Conservation (phyloP, 2,888 invertebrate species). For the Scrobipalpa atriplicella region DNA sequence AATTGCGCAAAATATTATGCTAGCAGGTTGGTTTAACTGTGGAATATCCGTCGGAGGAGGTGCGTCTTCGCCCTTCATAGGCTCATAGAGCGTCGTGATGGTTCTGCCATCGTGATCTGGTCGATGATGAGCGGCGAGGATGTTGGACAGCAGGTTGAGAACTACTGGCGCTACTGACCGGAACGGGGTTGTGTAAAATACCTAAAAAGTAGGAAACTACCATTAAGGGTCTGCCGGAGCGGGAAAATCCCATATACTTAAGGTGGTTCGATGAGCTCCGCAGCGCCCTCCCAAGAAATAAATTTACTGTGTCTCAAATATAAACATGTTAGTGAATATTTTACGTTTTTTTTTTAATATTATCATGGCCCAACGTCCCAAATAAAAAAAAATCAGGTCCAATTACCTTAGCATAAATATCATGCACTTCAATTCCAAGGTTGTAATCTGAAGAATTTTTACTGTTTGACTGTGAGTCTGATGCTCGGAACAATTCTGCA, state of each 20-base stretch:
- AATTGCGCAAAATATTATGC: too few relatives aligned
- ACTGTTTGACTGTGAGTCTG: not conserved
- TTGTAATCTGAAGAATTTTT: not conserved
- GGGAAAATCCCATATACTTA: too few relatives aligned
- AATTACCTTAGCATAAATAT: not conserved
- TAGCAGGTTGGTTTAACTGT: conserved; percentile 41
- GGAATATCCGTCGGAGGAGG: not conserved
- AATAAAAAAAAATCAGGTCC: not conserved
- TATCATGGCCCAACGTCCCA: too few relatives aligned
- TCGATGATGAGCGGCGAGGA: conserved; percentile 47
- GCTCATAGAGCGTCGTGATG: conserved; percentile 50
- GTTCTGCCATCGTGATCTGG: conserved; percentile 37
- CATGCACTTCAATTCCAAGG: not conserved
- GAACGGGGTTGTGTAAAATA: conserved; percentile 76
- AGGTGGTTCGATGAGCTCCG: too few relatives aligned
- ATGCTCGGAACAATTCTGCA: not conserved
- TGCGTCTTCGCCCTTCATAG: conserved; percentile 35
- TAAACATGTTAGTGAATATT: too few relatives aligned
- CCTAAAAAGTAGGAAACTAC: too few relatives aligned
- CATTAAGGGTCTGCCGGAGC: too few relatives aligned
- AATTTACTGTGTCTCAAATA: too few relatives aligned
- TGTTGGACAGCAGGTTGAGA: conserved; percentile 75
- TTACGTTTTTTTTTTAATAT: too few relatives aligned
- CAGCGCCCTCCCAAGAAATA: too few relatives aligned
- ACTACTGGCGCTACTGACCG: conserved; percentile 80